Percentiles rank a stretch among this genome's conserved stretches.
These are phyloP conservation scores for Periparus ater DNA, from an alignment of 2,797 vertebrate genomes.

Conservation along the genomic window DNA sequence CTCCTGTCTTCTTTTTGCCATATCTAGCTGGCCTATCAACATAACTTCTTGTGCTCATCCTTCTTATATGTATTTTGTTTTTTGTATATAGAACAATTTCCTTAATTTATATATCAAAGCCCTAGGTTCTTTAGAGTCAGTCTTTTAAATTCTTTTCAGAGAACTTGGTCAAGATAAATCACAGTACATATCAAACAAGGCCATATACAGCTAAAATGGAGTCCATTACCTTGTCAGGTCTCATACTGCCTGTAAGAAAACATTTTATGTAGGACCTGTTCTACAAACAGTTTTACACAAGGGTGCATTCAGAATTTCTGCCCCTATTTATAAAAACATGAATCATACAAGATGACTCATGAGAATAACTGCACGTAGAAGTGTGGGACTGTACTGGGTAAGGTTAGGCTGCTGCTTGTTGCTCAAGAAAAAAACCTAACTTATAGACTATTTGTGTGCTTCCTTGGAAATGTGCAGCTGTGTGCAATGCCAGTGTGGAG, in stretches of 20 bases:
- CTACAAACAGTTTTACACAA: not conserved
- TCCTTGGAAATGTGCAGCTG: not conserved
- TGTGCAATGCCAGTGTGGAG: not conserved
- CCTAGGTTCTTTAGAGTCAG: not conserved
- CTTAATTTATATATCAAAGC: not conserved
- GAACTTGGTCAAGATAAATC: not conserved
- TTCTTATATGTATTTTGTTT: not conserved
- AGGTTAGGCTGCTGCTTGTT: not conserved
- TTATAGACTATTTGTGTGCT: not conserved
- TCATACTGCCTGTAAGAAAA: not conserved
- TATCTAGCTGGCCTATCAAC: not conserved
- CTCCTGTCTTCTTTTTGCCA: not conserved
- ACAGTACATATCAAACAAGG: not conserved
- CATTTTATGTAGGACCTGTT: not conserved
- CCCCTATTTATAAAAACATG: not conserved
- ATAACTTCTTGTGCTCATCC: not conserved
- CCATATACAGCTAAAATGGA: not conserved
- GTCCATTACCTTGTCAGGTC: not conserved
- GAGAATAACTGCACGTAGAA: not conserved
- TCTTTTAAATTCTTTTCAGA: not conserved
- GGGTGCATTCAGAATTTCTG: not conserved
- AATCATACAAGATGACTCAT: not conserved
- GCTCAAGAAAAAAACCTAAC: not conserved
- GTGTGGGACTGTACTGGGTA: not conserved
- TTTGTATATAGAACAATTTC: not conserved